A percentile compares a stretch with the other conserved stretches of the same genome.
These are phyloP conservation scores for Adelognathus sp. DNA, from an alignment of 2,888 invertebrate species.

Conservation along the genomic window DNA sequence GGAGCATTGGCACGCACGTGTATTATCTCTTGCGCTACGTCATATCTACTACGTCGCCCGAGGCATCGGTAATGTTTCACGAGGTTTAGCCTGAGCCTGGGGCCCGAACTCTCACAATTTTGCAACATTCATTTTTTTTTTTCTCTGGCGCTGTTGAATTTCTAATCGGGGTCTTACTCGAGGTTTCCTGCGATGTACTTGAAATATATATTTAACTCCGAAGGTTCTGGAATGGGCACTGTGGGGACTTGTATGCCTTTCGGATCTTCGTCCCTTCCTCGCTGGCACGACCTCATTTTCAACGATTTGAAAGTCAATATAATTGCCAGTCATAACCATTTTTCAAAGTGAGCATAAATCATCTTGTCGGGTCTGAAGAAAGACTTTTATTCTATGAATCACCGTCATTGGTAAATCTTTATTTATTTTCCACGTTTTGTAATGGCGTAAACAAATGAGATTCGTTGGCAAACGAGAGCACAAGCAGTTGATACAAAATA, in stretches of 20 bases:
- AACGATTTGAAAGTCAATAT: background rate
- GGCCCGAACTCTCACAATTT: constrained; percentile 15
- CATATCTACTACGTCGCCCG: background rate
- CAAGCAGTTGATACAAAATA: no score
- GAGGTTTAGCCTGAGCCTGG: background rate
- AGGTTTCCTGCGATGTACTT: constrained; percentile 46
- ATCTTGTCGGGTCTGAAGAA: no score
- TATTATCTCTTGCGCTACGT: background rate
- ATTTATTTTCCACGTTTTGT: no score
- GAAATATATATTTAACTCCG: constrained; percentile 56
- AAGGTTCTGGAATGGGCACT: constrained; percentile 26
- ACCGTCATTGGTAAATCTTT: no score
- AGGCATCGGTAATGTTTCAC: background rate
- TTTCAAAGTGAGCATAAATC: no score
- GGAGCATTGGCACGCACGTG: constrained; percentile 8
- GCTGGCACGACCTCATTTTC: background rate
- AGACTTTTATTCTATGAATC: no score
- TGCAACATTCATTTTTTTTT: constrained; percentile 45
- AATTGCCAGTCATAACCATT: background rate
- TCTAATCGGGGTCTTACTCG: constrained; percentile 31
- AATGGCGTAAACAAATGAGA: no score
- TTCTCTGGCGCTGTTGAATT: constrained; percentile 28
- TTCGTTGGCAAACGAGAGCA: no score
- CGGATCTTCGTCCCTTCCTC: background rate
- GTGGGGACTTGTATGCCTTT: background rate